Percentiles rank a stretch among this genome's conserved stretches.
Evolutionary conservation across 2,888 invertebrate species (phyloP).

Genomic region (Trichopoda pennipes): DNA sequence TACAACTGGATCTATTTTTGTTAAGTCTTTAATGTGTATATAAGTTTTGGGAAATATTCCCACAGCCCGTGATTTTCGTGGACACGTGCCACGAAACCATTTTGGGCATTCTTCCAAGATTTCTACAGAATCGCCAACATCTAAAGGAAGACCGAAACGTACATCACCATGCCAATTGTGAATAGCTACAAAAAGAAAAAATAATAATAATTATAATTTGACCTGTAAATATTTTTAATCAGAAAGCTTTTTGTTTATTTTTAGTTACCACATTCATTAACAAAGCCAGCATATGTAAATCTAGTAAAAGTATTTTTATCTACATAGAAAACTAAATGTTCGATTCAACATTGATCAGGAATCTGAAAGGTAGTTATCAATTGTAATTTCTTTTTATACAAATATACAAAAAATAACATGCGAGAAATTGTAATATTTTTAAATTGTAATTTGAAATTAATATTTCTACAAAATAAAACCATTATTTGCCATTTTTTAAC

Average conservation of each 20-base stretch:
- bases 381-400: too few relatives aligned
- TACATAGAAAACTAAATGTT: too few relatives aligned
- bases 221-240: neutral
- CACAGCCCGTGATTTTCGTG: constrained; percentile 85
- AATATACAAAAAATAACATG: too few relatives aligned
- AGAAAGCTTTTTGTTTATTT: neutral
- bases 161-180: constrained; percentile 94
- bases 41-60: constrained; percentile 91
- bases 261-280: too few relatives aligned
- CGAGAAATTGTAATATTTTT: too few relatives aligned
- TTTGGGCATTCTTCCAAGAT: constrained; percentile 91
- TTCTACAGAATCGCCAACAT: constrained; percentile 96
- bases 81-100: constrained; percentile 94
- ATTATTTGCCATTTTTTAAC: too few relatives aligned
- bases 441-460: too few relatives aligned
- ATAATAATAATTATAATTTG: neutral
- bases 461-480: too few relatives aligned
- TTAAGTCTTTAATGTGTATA: constrained; percentile 92
- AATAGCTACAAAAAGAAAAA: constrained; percentile 84
- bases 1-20: constrained; percentile 94
- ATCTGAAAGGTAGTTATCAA: too few relatives aligned
- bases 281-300: too few relatives aligned
- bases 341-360: too few relatives aligned
- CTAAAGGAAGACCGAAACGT: constrained; percentile 89
- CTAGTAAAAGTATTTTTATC: too few relatives aligned